Evolutionary conservation across 2,113 vertebrate species (phyloP), one percentile per base, ranked within the genome.

Genomic region (Rutilus rutilus): DNA sequence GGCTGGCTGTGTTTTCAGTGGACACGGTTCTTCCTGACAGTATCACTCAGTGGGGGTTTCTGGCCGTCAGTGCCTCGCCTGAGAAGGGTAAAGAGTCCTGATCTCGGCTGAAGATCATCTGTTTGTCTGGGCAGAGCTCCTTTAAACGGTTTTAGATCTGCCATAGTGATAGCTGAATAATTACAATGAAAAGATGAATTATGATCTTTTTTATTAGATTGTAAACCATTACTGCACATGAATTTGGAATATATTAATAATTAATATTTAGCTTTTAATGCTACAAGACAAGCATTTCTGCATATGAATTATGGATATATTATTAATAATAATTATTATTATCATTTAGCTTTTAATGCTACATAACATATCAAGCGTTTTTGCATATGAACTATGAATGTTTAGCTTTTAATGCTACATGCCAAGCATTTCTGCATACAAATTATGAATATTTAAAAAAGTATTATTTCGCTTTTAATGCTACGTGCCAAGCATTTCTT

Each of bases 21-120:
- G 12, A 17, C 0, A 36, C 78, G 0, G 27, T 91, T 0, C 86
- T 95, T 60, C 94, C 94, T 0, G 95, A 95, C 91, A 94, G 93
- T 77, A 95, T 95, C 90, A 95, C 95, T 11, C 91, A 95, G 89
- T 94, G 94, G 95, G 93, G 94, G 2, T 39, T 95, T 30, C 47
- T 94, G 75, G 94, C 93, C 14, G 30, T 95, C 78, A 94, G 94
- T 39, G 50, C 93, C n/a, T 95, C 94, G 4, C 84, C 91, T 52
- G 52, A 88, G 0, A 95, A 90, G 89, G 95, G 95, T 92, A 54
- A 52, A 19, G 77, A 14, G 15, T 17, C 60, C 15, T 11, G 17
- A 27, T n/a, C 33, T 36, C 39, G 9, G 25, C 36, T 57, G 6
- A 54, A 54, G 17, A 33, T 33, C 27, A 27, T 45, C 33, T 82